Base-by-base conservation (phyloP, 30 jellyfish, hydroid and myxozoan genomes). In the Aurelia coerulea region DNA sequence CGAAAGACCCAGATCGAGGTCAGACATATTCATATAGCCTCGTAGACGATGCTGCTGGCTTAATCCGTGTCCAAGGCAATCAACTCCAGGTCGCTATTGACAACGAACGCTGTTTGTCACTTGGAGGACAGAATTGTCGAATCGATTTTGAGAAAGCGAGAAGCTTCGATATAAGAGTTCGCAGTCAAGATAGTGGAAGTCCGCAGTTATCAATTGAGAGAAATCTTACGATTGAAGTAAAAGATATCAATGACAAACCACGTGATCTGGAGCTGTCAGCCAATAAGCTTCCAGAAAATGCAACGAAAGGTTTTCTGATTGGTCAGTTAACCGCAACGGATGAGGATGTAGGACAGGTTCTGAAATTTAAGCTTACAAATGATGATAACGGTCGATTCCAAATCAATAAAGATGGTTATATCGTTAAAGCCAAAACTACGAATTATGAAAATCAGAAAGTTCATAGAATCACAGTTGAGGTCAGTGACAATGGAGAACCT, bases 401-500 rank as follows among this genome's bases (percentile, higher is more conserved):
- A 14, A 46, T 93, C 60, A 33, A 63, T 34, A 52, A n/a, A 8
- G 80, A 79, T 79, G 65, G 68, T 12, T 69, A n/a, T 54, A 31
- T 93, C 10, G 64, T 79, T 77, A 82, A 87, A 83, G 88, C 90
- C 9, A 88, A 88, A 63, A 87, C 62, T 54, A 72, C 91, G 37
- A 78, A 93, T 74, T 93, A 81, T 79, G 98, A 93, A 71, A 82
- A 60, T 50, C 59, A 73, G 64, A 84, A 83, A 82, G 73, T 52
- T 1, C 97, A 93, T 77, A 51, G 33, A 62, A 74, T 93, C 33
- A 68, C 90, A 3, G 97, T 88, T 33, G 72, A 73, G 41, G 98
- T 80, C 29, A 70, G 92, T 15, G 98, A 93, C 79, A 63, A 87
- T 76, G 98, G 98, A 29, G 62, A 14, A 12, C 98, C 98, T 2